Conservation (phyloP, 2,797 vertebrate species). For the Parauchenoglanis punctatus region DNA sequence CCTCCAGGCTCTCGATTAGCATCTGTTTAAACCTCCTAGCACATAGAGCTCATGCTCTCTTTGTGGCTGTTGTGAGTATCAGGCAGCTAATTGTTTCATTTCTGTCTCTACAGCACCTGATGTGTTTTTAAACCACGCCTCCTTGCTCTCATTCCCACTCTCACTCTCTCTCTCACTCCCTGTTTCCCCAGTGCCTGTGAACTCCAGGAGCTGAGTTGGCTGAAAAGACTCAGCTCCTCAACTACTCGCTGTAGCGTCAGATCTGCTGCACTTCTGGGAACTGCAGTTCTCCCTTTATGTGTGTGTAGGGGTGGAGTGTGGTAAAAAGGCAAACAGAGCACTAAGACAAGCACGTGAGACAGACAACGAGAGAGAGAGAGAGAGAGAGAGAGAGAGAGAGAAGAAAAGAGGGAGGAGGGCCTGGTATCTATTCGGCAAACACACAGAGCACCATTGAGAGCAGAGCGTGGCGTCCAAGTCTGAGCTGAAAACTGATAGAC, state of each 20-base stretch:
- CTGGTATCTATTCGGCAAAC: constrained; percentile 68
- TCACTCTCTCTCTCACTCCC: constrained; percentile 22
- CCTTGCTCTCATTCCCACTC: constrained; percentile 22
- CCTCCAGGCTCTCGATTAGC: not conserved
- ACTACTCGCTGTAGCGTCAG: constrained; percentile 67
- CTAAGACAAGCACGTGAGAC: not conserved
- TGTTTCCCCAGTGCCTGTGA: constrained; percentile 40
- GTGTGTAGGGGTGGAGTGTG: constrained; percentile 49
- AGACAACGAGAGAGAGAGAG: constrained; percentile 1
- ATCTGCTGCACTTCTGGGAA: constrained; percentile 66
- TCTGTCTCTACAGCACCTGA: constrained; percentile 62
- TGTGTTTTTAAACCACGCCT: constrained; percentile 54
- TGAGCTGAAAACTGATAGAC: constrained; percentile 72
- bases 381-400: constrained; percentile 33
- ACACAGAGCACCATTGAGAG: constrained; percentile 76
- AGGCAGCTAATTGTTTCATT: not conserved
- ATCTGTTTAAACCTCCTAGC: not conserved
- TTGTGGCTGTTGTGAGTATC: not conserved
- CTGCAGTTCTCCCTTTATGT: constrained; percentile 57
- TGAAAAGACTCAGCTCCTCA: constrained; percentile 57
- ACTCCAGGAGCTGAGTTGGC: constrained; percentile 57
- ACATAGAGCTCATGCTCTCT: not conserved
- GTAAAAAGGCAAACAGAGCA: constrained; percentile 24
- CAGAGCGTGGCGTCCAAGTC: constrained; percentile 58
- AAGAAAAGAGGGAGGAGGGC: constrained; percentile 45